Evolutionary conservation across 2,888 invertebrate species (phyloP).

Genomic region (Mesorhabditis belari): DNA sequence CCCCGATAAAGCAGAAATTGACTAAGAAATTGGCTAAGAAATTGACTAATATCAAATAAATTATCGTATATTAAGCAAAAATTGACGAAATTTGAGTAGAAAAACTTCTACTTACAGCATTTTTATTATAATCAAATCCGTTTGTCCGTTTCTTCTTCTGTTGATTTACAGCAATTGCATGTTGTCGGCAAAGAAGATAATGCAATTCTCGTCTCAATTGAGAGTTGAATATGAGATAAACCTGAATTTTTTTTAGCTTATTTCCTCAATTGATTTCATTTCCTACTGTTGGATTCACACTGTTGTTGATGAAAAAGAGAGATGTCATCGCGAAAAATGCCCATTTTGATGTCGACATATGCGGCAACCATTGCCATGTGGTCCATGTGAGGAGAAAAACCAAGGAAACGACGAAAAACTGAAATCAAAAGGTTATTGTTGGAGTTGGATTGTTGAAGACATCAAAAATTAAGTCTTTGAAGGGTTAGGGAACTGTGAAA

Average conservation of each 20-base stretch:
- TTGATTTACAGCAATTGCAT: conserved; percentile 10
- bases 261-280: neutral
- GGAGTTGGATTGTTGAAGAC: neutral
- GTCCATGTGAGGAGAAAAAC: conserved; percentile 48
- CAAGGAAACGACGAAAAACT: conserved; percentile 50
- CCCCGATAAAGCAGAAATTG: too few species aligned
- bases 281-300: conserved; percentile 15
- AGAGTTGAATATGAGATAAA: conserved; percentile 49
- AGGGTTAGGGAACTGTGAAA: too few species aligned
- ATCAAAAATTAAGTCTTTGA: too few species aligned
- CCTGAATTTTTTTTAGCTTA: conserved; percentile 6
- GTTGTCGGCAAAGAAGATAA: conserved; percentile 36
- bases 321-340: conserved; percentile 48
- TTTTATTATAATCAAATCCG: neutral
- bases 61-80: too few species aligned
- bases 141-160: neutral
- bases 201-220: conserved; percentile 42
- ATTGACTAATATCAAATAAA: too few species aligned
- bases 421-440: conserved; percentile 12
- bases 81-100: too few species aligned
- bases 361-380: conserved; percentile 49
- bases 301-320: conserved; percentile 49
- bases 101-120: neutral
- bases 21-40: too few species aligned
- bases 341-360: conserved; percentile 41